Conservation (phyloP, 2,797 vertebrate species). For the Enteromius unitaeniatus region DNA sequence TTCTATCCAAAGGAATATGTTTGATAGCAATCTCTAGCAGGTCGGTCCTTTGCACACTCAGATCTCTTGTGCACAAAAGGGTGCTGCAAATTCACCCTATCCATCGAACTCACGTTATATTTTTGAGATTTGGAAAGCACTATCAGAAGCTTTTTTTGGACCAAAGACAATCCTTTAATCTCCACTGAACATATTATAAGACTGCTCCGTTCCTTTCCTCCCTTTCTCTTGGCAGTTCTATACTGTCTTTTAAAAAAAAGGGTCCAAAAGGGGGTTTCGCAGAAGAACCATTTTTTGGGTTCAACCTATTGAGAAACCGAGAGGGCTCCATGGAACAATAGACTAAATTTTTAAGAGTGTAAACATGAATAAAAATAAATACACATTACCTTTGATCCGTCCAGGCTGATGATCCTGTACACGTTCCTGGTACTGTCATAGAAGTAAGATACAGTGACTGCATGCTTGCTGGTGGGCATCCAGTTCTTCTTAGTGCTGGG, state of each 20-base stretch:
- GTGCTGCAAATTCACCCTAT: neutral
- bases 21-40: constrained; percentile 31
- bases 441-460: constrained; percentile 98
- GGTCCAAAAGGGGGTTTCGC: neutral
- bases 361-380: constrained; percentile 5
- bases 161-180: constrained; percentile 15
- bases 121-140: constrained; percentile 13
- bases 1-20: constrained; percentile 11
- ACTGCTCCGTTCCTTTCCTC: neutral
- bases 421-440: constrained; percentile 99
- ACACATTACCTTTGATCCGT: constrained; percentile 92
- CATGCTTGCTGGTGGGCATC: constrained; percentile 98
- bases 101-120: neutral
- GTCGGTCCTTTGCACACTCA: neutral
- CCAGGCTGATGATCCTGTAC: constrained; percentile 98
- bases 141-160: constrained; percentile 6
- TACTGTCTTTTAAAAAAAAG: neutral
- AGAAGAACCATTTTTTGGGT: neutral
- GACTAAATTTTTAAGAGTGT: neutral
- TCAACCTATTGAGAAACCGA: neutral
- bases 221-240: neutral
- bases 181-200: neutral
- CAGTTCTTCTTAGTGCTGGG: constrained; percentile 99
- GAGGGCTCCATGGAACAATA: neutral
- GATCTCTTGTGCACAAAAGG: constrained; percentile 12